These are phyloP conservation scores for Linnaemya tessellans DNA, from an alignment of 2,888 invertebrate species.

Conservation along the genomic window DNA sequence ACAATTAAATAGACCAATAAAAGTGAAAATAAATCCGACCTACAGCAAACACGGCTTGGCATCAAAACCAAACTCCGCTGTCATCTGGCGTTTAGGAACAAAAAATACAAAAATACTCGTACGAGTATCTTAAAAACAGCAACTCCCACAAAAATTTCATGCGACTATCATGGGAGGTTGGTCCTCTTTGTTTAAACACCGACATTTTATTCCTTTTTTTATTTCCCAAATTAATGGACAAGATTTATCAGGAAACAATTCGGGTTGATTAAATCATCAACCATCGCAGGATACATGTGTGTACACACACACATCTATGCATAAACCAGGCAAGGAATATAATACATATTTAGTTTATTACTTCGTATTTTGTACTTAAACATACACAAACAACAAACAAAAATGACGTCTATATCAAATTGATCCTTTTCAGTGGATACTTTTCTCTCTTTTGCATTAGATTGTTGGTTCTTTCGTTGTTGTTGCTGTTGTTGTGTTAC, in stretches of 20 bases:
- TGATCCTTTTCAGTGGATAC: constrained; percentile 67
- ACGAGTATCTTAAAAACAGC: constrained; percentile 1
- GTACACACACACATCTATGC: neutral
- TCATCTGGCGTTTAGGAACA: neutral
- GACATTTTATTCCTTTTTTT: constrained; percentile 31
- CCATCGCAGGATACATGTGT: neutral
- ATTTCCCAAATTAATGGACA: constrained; percentile 49
- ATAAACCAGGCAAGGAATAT: neutral
- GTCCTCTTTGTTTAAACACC: neutral
- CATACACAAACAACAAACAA: constrained; percentile 40
- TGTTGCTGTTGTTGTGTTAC: constrained; percentile 49
- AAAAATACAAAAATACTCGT: neutral
- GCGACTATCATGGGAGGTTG: constrained; percentile 55
- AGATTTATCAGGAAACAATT: constrained; percentile 42
- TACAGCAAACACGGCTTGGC: constrained; percentile 42
- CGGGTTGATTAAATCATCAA: constrained; percentile 59
- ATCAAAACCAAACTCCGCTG: constrained; percentile 38
- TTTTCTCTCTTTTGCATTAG: constrained; percentile 18
- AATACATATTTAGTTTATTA: neutral
- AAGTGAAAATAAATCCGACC: constrained; percentile 37
- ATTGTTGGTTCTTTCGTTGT: neutral
- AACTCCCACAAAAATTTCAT: constrained; percentile 45
- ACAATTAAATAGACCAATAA: constrained; percentile 45
- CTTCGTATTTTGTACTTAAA: constrained; percentile 19
- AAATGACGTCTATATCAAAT: constrained; percentile 67